Percentiles rank a stretch among this genome's conserved stretches.
Conservation (phyloP, 2,888 invertebrate species). For the Campoplex capitator region DNA sequence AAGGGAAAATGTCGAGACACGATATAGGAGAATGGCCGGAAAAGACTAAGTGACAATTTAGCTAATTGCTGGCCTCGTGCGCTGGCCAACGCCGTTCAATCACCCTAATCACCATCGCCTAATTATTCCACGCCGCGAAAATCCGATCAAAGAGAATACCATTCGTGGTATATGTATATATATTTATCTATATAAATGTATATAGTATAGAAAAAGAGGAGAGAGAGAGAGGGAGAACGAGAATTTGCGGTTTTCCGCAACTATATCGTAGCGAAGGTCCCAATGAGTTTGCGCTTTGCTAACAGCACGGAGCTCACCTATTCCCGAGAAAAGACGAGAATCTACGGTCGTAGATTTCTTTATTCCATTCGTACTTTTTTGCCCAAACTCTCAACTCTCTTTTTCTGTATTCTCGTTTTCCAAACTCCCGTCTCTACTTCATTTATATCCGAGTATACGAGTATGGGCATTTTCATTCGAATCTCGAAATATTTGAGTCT, state of each 20-base stretch:
- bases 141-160: conserved; percentile 80
- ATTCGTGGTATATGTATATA: conserved; percentile 55
- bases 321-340: conserved; percentile 43
- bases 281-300: conserved; percentile 38
- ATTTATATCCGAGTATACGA: not conserved
- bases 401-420: conserved; percentile 50
- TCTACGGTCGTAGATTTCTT: conserved; percentile 71
- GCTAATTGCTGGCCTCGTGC: conserved; percentile 78
- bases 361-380: conserved; percentile 69
- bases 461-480: conserved; percentile 6
- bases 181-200: not conserved
- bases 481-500: not conserved
- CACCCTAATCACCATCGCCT: conserved; percentile 80
- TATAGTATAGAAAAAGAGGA: conserved; percentile 1
- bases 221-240: not conserved
- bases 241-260: conserved; percentile 66
- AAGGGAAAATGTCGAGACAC: conserved; percentile 38
- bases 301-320: conserved; percentile 42
- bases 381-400: conserved; percentile 5
- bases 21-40: conserved; percentile 19
- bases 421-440: conserved; percentile 30
- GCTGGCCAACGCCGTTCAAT: conserved; percentile 76
- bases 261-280: conserved; percentile 43
- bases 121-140: conserved; percentile 78
- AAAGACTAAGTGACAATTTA: conserved; percentile 79